Evolutionary conservation across 2,888 invertebrate species (phyloP), one percentile per base, ranked within the genome.

Genomic region (Caenorhabditis wallacei): DNA sequence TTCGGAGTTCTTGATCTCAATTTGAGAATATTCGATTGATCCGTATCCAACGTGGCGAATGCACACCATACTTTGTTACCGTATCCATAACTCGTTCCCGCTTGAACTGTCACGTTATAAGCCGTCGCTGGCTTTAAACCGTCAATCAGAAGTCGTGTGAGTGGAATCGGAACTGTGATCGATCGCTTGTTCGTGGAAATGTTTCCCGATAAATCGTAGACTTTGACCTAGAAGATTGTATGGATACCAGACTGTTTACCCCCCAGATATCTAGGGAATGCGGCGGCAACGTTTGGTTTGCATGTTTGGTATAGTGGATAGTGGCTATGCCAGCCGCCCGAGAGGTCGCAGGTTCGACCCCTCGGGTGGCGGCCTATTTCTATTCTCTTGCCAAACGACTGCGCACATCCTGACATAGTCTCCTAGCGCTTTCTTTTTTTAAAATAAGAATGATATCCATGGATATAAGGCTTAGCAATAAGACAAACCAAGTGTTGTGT

Each of bases 41-140:
- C 81, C 7, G 54, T 71, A 5, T 63, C 78, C 43, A 88, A 71
- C 1, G 89, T 89, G 11, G 87, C 86, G 37, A 83, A 85, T 0
- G 83, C 75, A 11, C 85, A 82, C 89, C 89, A 89, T 1, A 85
- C 86, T 16, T 75, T 71, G 43, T 87, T 85, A 10, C 89, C 89
- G 59, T 89, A 89, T 3, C 89, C 89, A 63, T 86, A 89, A 51
- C 84, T 84, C 0, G 89, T 89, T 16, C 89, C 89, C 0, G 88
- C 88, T 75, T 89, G 88, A 1, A 89, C 72, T 22, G 89, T 89
- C 11, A 89, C 63, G 59, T 89, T 89, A 72, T 88, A 89, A 1
- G 86, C 87, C 0, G 85, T 81, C 10, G 81, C 84, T 0, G 89
- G 87, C 18, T 66, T 53, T 24, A 89, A 70, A 16, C 80, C 80